These are phyloP conservation scores for human DNA, from an alignment of 2,113 vertebrate species.

Conservation along the genomic window GRCh38 chr1:113272501-113273000, in stretches of 20 bases:
- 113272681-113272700: too few species aligned
- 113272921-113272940: not conserved
- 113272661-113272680: too few species aligned
- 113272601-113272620: too few species aligned
- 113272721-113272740: too few species aligned
- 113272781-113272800: not conserved
- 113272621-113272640: too few species aligned
- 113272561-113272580: too few species aligned
- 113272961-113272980: not conserved
- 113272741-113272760: not conserved
- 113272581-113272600: too few species aligned
- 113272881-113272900: not conserved
- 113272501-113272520: too few species aligned
- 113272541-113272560: too few species aligned
- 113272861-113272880: not conserved
- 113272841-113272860: conserved; percentile 17
- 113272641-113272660: too few species aligned
- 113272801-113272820: not conserved
- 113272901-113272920: not conserved
- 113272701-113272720: too few species aligned
- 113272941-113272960: not conserved
- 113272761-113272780: not conserved
- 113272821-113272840: not conserved
- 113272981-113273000: not conserved
- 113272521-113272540: too few species aligned